Evolutionary conservation across 2,888 invertebrate species (phyloP), one percentile per base, ranked within the genome.

Genomic region (Timandra comae): DNA sequence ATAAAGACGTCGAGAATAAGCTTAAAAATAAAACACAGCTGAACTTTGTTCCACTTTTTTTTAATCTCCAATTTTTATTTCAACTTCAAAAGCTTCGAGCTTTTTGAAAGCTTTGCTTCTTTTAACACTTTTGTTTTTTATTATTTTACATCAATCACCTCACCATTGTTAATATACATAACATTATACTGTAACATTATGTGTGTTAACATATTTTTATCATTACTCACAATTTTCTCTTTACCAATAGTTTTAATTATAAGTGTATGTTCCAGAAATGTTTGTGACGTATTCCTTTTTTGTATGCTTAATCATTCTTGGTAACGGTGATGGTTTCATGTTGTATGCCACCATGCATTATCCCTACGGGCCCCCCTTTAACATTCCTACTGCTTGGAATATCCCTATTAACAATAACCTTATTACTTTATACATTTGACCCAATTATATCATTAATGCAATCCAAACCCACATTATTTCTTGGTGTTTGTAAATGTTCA

Each of bases 281-380:
- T 71, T 64, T 69, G 69, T 81, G 78, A 80, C 70, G 60, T 76
- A 65, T 69, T 54, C 65, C 58, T 59, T n/a, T 68, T 74, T 68
- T 65, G 60, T 68, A 67, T 84, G 85, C 85, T 85, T 85, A 82
- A 79, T 80, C 85, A 82, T 78, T 81, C 81, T 84, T 84, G 84
- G 82, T 82, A 69, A 74, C 81, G 85, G 85, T 84, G 77, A 84
- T 72, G 84, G 84, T 73, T 63, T 73, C 65, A 59, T 63, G 46
- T 55, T 65, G 60, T 70, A 60, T 66, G 52, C 76, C 76, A 76
- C 78, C 71, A 66, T 63, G 62, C 70, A 62, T 41, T 56, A 49
- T 57, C 48, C 52, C 52, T 42, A 23, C 34, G 52, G 53, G 44
- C 55, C 62, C 63, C 59, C 54, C 43, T 53, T n/a, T n/a, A n/a